A percentile compares a stretch with the other conserved stretches of the same genome.
These are phyloP conservation scores for Harmothoe impar DNA, from an alignment of 2,888 invertebrate species.

Conservation along the genomic window DNA sequence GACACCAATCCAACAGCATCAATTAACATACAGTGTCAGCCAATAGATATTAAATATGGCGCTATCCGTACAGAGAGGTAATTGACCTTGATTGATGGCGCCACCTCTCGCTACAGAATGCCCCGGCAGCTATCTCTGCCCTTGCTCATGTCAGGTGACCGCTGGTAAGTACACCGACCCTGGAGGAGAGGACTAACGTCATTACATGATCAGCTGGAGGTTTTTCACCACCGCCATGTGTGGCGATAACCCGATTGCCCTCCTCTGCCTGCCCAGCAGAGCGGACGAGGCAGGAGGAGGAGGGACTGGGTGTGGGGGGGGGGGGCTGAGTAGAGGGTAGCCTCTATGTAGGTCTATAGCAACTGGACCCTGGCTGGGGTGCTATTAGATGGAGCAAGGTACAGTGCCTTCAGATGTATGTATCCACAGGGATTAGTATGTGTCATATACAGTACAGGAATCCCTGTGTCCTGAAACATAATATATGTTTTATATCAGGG, in stretches of 20 bases:
- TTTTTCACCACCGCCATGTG: neutral
- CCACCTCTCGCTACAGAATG: too few species aligned
- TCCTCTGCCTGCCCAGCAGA: neutral
- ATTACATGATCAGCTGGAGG: slow-evolving; percentile 19
- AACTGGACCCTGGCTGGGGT: neutral
- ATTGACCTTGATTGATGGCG: too few species aligned
- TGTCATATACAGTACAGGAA: too few species aligned
- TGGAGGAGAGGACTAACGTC: neutral
- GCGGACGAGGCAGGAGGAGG: neutral
- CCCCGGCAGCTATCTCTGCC: too few species aligned
- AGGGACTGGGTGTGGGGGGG: neutral
- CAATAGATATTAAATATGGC: too few species aligned
- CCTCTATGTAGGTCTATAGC: too few species aligned
- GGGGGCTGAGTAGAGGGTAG: neutral
- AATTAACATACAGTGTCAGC: too few species aligned
- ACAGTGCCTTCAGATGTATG: neutral
- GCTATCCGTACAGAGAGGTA: too few species aligned
- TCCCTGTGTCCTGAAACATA: too few species aligned
- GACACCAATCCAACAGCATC: too few species aligned
- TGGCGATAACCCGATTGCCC: slow-evolving; percentile 8
- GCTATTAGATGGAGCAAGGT: neutral
- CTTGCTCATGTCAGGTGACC: neutral
- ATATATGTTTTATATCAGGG: too few species aligned
- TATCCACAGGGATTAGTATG: too few species aligned
- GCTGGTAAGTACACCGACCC: neutral